A percentile compares a stretch with the other conserved stretches of the same genome.
Evolutionary conservation across 2,797 vertebrate genomes (phyloP).

Genomic region (Syncerus caffer): DNA sequence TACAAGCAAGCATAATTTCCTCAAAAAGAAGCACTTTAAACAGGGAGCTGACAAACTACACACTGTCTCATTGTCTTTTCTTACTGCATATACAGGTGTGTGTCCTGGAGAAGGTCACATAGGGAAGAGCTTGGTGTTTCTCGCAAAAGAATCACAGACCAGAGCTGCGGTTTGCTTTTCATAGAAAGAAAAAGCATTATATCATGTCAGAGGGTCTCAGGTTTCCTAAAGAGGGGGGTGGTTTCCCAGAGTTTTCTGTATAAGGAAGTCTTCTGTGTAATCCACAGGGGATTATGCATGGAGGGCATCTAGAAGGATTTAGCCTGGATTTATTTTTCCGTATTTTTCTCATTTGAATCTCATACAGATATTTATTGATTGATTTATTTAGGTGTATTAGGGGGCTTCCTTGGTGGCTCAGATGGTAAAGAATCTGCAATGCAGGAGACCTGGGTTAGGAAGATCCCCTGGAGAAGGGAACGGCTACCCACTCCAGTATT

Average conservation of each 20-base stretch:
- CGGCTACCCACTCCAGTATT: background rate
- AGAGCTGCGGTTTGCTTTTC: background rate
- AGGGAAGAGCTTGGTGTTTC: background rate
- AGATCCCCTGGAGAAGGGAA: background rate
- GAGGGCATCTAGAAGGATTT: background rate
- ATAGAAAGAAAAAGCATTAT: background rate
- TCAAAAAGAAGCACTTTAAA: background rate
- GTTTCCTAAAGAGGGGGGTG: background rate
- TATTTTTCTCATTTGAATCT: background rate
- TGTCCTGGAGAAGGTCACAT: background rate
- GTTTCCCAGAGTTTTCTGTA: background rate
- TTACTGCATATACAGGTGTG: background rate
- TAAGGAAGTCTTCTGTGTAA: background rate
- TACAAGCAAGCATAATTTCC: background rate
- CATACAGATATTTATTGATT: background rate
- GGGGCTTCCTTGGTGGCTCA: background rate
- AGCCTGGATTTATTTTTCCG: background rate
- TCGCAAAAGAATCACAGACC: background rate
- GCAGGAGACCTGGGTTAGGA: background rate
- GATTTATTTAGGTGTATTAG: background rate
- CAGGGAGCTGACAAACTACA: background rate
- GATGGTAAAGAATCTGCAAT: background rate
- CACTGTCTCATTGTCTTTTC: background rate
- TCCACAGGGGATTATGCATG: background rate
- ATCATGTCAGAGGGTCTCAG: background rate